phyloP scores from a whole-genome alignment of 2,888 invertebrate genomes.

The Rhingia campestris region DNA sequence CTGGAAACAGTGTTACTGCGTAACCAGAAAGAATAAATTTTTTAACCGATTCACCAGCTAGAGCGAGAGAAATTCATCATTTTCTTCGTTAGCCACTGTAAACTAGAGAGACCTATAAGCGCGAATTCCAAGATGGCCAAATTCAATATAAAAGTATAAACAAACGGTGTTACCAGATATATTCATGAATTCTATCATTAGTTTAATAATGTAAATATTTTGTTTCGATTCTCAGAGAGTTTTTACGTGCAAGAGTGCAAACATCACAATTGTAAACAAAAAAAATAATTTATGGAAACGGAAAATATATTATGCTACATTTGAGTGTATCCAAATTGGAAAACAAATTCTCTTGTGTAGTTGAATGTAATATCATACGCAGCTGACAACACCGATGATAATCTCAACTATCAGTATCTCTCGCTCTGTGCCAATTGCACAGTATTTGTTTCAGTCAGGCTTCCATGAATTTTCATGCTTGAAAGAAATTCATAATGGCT shows the following conservation, averaged over 20 bases:
- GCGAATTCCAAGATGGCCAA: constrained; percentile 63
- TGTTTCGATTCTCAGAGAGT: too few relatives aligned
- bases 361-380: too few relatives aligned
- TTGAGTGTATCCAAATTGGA: too few relatives aligned
- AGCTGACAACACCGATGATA: too few relatives aligned
- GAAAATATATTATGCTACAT: too few relatives aligned
- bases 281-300: too few relatives aligned
- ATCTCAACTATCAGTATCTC: neutral
- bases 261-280: too few relatives aligned
- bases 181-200: neutral
- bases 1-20: neutral
- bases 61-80: constrained; percentile 20
- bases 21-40: constrained; percentile 32
- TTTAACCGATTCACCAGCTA: constrained; percentile 37
- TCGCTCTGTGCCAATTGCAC: neutral
- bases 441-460: neutral
- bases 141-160: constrained; percentile 41
- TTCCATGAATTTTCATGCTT: constrained; percentile 1
- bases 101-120: constrained; percentile 34
- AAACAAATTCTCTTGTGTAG: too few relatives aligned
- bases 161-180: neutral
- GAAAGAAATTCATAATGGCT: constrained; percentile 66
- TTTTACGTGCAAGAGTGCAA: too few relatives aligned
- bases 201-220: too few relatives aligned
- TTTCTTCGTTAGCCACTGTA: neutral